A percentile compares a stretch with the other conserved stretches of the same genome.
phyloP scores from a whole-genome alignment of 2,888 invertebrate genomes.

The Teinopalpus imperialis region DNA sequence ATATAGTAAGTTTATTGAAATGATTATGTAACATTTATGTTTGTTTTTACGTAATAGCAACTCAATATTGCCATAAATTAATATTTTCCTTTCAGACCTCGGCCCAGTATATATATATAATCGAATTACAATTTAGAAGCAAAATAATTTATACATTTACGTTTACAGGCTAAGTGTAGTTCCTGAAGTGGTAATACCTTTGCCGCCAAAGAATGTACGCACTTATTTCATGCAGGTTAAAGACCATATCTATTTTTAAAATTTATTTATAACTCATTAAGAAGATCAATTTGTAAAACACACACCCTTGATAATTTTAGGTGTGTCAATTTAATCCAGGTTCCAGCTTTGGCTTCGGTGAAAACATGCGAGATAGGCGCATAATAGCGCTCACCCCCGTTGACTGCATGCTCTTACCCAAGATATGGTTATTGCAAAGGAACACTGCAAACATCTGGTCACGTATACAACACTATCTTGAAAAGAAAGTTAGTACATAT shows the following conservation, averaged over 20 bases:
- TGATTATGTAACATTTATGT: too few relatives aligned
- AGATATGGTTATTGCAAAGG: constrained; percentile 85
- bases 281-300: too few relatives aligned
- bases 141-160: too few relatives aligned
- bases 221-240: constrained; percentile 71
- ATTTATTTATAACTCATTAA: neutral
- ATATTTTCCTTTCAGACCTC: too few relatives aligned
- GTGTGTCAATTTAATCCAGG: constrained; percentile 82
- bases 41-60: too few relatives aligned
- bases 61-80: too few relatives aligned
- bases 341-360: constrained; percentile 87
- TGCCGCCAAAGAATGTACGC: constrained; percentile 39
- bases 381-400: constrained; percentile 84
- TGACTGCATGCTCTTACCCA: constrained; percentile 86
- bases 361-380: constrained; percentile 84
- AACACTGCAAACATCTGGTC: constrained; percentile 86
- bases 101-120: too few relatives aligned
- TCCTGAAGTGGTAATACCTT: constrained; percentile 30
- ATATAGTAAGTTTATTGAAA: too few relatives aligned
- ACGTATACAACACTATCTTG: constrained; percentile 82
- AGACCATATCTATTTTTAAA: neutral
- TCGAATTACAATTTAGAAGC: too few relatives aligned
- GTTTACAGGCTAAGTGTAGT: constrained; percentile 53
- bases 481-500: constrained; percentile 61
- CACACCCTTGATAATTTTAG: too few relatives aligned